Percentiles rank a stretch among this genome's conserved stretches.
Evolutionary conservation across 2,113 vertebrate species (phyloP).

Genomic region (Xiphophorus hellerii): DNA sequence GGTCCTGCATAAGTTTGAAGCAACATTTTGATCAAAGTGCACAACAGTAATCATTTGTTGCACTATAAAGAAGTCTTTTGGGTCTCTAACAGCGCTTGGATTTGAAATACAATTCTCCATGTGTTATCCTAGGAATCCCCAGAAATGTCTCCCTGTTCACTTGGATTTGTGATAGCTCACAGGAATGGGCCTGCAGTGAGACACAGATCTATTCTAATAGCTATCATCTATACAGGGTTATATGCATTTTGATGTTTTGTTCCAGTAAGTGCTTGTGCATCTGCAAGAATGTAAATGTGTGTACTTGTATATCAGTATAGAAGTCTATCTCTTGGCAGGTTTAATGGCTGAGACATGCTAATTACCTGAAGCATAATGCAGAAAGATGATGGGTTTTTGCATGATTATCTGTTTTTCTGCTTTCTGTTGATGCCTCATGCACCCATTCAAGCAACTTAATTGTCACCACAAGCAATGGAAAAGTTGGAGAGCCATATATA

Average conservation of each 20-base stretch:
- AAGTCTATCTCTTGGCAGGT: slow-evolving; percentile 42
- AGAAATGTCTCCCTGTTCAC: slow-evolving; percentile 2
- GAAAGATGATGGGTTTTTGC: slow-evolving; percentile 9
- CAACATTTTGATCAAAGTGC: slow-evolving; percentile 24
- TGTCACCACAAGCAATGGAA: not conserved
- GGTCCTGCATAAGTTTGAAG: slow-evolving; percentile 27
- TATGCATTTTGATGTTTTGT: slow-evolving; percentile 10
- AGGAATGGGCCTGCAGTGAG: slow-evolving; percentile 3
- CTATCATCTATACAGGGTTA: slow-evolving; percentile 2
- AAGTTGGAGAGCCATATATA: not conserved
- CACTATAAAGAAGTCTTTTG: slow-evolving; percentile 15
- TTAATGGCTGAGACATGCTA: slow-evolving; percentile 52
- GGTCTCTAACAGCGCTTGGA: not conserved
- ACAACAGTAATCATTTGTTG: slow-evolving; percentile 9
- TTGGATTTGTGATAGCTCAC: not conserved
- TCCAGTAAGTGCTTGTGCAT: slow-evolving; percentile 8
- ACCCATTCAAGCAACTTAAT: slow-evolving; percentile 9
- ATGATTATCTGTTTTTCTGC: slow-evolving; percentile 18
- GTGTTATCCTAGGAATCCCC: slow-evolving; percentile 7
- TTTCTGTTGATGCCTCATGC: slow-evolving; percentile 14
- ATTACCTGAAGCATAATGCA: slow-evolving; percentile 52
- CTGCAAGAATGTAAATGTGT: slow-evolving; percentile 11
- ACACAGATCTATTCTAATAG: not conserved
- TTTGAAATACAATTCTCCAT: slow-evolving; percentile 4
- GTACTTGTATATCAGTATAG: slow-evolving; percentile 51